These are phyloP conservation scores for Phaethornis superciliosus DNA, from an alignment of 2,113 vertebrate genomes.

Conservation along the genomic window DNA sequence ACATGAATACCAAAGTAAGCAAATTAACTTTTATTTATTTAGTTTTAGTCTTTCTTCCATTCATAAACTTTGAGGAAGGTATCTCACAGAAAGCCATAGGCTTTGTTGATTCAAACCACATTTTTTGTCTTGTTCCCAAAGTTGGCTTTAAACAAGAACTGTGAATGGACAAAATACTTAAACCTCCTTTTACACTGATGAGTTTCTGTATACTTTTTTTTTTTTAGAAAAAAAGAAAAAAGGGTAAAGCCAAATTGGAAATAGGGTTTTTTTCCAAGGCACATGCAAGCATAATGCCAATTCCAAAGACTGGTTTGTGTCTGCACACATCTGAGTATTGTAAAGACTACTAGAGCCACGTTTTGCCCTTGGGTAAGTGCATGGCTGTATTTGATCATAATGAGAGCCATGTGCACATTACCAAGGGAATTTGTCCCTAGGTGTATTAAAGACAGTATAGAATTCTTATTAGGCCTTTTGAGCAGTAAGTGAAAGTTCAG, in stretches of 20 bases:
- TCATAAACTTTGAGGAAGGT: slow-evolving; percentile 90
- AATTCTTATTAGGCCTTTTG: slow-evolving; percentile 48
- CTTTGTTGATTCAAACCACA: slow-evolving; percentile 63
- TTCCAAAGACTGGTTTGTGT: slow-evolving; percentile 35
- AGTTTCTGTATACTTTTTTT: neutral
- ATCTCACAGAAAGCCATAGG: slow-evolving; percentile 74
- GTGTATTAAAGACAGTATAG: slow-evolving; percentile 3
- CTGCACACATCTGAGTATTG: slow-evolving; percentile 47
- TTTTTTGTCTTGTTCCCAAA: slow-evolving; percentile 55
- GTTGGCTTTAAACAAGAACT: slow-evolving; percentile 63
- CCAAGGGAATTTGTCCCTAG: slow-evolving; percentile 48
- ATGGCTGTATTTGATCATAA: slow-evolving; percentile 10
- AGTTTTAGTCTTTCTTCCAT: slow-evolving; percentile 75
- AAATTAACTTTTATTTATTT: slow-evolving; percentile 65
- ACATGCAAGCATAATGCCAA: slow-evolving; percentile 43
- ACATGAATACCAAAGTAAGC: slow-evolving; percentile 99
- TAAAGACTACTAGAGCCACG: slow-evolving; percentile 50
- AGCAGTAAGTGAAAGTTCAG: slow-evolving; percentile 36
- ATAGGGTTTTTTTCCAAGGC: neutral
- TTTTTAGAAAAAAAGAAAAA: neutral
- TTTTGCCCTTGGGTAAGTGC: slow-evolving; percentile 46
- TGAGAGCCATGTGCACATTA: neutral
- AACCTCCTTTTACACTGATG: slow-evolving; percentile 28
- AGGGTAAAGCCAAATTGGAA: slow-evolving; percentile 54
- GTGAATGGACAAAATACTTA: slow-evolving; percentile 48